A percentile compares a stretch with the other conserved stretches of the same genome.
Conservation (phyloP, 2,797 vertebrate species). For the Falco biarmicus region DNA sequence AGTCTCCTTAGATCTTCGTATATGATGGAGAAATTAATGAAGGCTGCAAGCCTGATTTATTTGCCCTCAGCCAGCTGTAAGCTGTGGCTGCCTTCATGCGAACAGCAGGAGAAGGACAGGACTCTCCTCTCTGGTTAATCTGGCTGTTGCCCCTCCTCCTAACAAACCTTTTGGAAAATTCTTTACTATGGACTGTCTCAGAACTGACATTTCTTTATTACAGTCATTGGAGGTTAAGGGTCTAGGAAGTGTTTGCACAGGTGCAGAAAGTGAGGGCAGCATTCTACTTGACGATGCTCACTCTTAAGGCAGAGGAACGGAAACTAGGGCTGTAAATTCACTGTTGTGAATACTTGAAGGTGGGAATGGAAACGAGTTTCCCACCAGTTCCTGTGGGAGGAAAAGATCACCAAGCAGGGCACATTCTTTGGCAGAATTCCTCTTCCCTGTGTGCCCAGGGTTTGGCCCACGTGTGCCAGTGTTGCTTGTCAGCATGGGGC, state of each 20-base stretch:
- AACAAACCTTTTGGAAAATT: neutral
- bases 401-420: neutral
- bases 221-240: neutral
- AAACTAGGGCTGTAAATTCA: neutral
- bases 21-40: neutral
- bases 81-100: rapidly evolving
- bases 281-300: neutral
- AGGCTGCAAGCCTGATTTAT: neutral
- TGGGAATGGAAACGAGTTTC: rapidly evolving
- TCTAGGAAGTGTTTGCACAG: neutral
- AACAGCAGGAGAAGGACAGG: neutral
- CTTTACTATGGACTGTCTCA: neutral
- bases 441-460: neutral
- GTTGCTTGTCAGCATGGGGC: neutral
- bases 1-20: neutral
- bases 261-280: neutral
- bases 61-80: neutral
- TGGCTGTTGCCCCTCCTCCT: neutral
- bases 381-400: neutral
- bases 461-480: neutral
- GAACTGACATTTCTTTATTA: neutral
- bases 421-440: neutral
- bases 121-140: neutral
- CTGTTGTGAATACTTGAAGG: neutral
- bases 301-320: rapidly evolving